Evolutionary conservation across 2,888 invertebrate genomes (phyloP).

Genomic region (Nephrotoma appendiculata): DNA sequence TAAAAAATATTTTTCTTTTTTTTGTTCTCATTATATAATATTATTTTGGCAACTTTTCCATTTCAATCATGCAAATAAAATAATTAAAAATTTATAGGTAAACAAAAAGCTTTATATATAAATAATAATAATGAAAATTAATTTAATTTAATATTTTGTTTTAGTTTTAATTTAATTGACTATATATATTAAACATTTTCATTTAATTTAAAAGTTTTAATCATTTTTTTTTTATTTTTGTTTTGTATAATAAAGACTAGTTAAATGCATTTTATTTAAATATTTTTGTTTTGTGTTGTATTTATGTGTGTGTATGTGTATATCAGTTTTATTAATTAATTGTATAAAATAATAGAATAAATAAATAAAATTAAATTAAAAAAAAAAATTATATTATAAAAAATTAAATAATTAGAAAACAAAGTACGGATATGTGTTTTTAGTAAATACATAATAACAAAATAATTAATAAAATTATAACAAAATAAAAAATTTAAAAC

Average conservation of each 20-base stretch:
- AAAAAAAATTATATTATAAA: neutral
- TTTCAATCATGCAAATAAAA: neutral
- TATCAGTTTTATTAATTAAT: neutral
- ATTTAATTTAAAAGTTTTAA: neutral
- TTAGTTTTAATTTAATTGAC: neutral
- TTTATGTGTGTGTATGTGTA: neutral
- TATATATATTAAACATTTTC: neutral
- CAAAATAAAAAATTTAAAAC: neutral
- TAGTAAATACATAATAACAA: neutral
- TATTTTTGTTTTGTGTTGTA: neutral
- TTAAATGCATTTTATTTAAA: conserved; percentile 1
- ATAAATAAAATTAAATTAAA: neutral
- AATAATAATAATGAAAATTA: neutral
- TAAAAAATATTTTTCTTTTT: neutral
- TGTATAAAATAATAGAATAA: neutral
- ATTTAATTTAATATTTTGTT: neutral
- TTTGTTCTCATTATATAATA: neutral
- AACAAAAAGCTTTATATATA: neutral
- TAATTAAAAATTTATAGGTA: neutral
- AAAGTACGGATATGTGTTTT: conserved; percentile 3
- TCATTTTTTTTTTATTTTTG: neutral
- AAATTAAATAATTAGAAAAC: neutral
- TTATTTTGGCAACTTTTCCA: neutral
- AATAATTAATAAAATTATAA: conserved; percentile 1
- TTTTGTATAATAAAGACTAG: neutral